phyloP scores from a whole-genome alignment of 2,113 vertebrate genomes.

The Spilogale gracilis region DNA sequence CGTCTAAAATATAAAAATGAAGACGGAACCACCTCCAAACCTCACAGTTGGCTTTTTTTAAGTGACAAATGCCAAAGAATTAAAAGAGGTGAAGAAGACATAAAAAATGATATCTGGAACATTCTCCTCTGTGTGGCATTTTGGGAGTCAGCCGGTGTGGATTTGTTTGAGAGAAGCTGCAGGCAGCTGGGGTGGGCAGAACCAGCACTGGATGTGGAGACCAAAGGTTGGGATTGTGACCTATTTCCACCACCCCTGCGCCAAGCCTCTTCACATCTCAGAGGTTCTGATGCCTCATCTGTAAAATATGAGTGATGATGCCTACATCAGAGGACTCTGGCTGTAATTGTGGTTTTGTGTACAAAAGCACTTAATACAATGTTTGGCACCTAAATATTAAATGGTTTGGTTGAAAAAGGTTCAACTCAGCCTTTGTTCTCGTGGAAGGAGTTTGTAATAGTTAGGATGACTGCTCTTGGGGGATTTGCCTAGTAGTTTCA shows the following conservation, averaged over 20 bases:
- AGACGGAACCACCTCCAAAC: neutral
- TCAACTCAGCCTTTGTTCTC: neutral
- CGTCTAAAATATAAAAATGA: neutral
- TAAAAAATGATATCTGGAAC: neutral
- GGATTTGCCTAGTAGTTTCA: neutral
- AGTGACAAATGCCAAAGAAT: neutral
- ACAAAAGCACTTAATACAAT: neutral
- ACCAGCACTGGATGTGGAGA: neutral
- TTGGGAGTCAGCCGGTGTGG: neutral
- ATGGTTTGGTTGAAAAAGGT: neutral
- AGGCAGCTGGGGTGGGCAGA: neutral
- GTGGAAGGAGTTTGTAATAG: neutral
- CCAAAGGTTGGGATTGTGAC: neutral
- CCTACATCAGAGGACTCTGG: neutral
- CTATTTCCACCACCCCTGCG: no score
- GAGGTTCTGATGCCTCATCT: neutral
- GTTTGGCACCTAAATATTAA: neutral
- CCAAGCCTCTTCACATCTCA: neutral
- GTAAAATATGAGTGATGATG: neutral
- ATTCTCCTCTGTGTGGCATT: neutral
- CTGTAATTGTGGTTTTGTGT: neutral
- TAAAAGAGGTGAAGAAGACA: neutral
- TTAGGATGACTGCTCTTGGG: neutral
- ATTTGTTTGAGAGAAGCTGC: neutral
- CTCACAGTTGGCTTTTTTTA: neutral